These are phyloP conservation scores for Orthonevra nobilis DNA, from an alignment of 2,888 invertebrate genomes.

Conservation along the genomic window DNA sequence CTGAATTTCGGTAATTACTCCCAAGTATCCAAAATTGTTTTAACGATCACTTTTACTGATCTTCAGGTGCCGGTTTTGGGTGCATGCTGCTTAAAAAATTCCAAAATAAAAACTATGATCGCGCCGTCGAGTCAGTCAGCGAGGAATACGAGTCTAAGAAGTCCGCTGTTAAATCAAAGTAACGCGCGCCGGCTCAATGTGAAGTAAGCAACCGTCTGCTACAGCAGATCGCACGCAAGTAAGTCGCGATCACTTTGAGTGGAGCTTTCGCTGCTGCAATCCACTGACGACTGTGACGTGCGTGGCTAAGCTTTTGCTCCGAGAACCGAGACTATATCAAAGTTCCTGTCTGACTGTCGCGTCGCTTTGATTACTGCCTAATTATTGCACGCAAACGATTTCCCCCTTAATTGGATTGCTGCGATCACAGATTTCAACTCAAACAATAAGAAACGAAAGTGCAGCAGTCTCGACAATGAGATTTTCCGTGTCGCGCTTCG, in stretches of 20 bases:
- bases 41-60: conserved; percentile 6
- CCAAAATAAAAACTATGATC: conserved; percentile 10
- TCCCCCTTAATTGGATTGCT: conserved; percentile 43
- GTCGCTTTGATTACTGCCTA: not conserved
- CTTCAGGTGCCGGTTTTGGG: conserved; percentile 23
- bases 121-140: too few relatives aligned
- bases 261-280: conserved; percentile 46
- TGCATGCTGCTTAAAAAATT: conserved; percentile 27
- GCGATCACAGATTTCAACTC: not conserved
- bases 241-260: conserved; percentile 20
- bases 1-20: not conserved
- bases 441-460: conserved; percentile 51
- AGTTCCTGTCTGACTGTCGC: conserved; percentile 26
- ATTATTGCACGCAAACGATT: conserved; percentile 19
- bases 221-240: conserved; percentile 46
- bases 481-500: conserved; percentile 12
- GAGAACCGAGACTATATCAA: not conserved
- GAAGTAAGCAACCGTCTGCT: conserved; percentile 64
- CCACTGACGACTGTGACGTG: not conserved
- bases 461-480: conserved; percentile 25
- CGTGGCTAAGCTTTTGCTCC: conserved; percentile 32
- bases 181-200: conserved; percentile 42
- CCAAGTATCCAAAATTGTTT: not conserved
- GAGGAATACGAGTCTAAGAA: too few relatives aligned
- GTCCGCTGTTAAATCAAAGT: not conserved